These are phyloP conservation scores for Mirounga angustirostris DNA, from an alignment of 2,113 vertebrate species.

Conservation along the genomic window DNA sequence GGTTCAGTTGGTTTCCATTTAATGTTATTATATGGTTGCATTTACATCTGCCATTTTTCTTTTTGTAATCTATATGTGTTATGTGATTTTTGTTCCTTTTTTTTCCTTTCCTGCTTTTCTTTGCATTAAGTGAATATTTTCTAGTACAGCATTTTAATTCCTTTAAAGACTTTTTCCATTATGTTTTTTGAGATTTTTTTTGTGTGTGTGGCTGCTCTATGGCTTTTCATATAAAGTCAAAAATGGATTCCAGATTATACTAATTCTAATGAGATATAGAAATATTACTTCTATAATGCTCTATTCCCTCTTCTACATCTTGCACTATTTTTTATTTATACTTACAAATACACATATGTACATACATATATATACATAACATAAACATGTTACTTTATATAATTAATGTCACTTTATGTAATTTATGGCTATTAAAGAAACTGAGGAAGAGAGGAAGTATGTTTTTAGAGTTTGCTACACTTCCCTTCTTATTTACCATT, in stretches of 20 bases:
- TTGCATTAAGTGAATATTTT: neutral
- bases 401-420: neutral
- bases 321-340: neutral
- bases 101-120: neutral
- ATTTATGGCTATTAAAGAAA: neutral
- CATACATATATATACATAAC: neutral
- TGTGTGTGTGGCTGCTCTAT: neutral
- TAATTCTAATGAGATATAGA: neutral
- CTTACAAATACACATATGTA: neutral
- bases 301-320: neutral
- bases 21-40: neutral
- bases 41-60: neutral
- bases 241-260: neutral
- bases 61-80: neutral
- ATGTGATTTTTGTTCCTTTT: neutral
- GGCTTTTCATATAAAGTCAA: neutral
- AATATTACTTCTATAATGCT: neutral
- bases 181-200: neutral
- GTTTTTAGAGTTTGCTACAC: neutral
- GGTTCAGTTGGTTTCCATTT: neutral
- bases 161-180: neutral
- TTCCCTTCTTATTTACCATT: neutral
- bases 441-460: neutral
- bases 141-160: neutral
- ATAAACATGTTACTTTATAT: neutral